Evolutionary conservation across 2,888 invertebrate species (phyloP).

Genomic region (Plusia festucae): DNA sequence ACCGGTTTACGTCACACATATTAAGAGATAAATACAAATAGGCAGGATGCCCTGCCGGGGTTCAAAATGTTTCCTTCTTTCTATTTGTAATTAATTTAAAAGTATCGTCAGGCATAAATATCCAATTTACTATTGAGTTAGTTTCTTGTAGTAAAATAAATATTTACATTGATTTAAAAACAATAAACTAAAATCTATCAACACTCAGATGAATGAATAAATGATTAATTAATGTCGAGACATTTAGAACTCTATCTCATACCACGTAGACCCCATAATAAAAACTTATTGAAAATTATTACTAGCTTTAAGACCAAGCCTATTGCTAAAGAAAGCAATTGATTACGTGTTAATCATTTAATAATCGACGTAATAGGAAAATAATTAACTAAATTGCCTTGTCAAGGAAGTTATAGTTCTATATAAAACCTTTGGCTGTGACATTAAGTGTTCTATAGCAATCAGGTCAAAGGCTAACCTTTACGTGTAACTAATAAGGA

Average conservation of each 20-base stretch:
- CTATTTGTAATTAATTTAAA: no score
- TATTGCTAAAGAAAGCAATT: slow-evolving; percentile 10
- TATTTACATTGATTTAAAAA: background rate
- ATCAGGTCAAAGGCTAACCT: slow-evolving; percentile 37
- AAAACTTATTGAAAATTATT: slow-evolving; percentile 6
- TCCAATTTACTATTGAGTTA: no score
- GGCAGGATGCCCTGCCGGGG: no score
- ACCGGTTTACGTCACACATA: background rate
- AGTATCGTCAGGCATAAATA: no score
- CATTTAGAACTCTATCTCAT: background rate
- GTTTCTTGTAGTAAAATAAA: background rate
- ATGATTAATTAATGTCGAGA: background rate
- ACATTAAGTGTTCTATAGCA: slow-evolving; percentile 46
- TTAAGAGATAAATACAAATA: no score
- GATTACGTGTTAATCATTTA: slow-evolving; percentile 15
- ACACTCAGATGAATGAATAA: background rate
- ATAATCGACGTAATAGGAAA: slow-evolving; percentile 15
- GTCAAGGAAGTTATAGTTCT: slow-evolving; percentile 31
- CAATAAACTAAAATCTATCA: background rate
- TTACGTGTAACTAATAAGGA: slow-evolving; percentile 43
- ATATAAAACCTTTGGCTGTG: slow-evolving; percentile 24
- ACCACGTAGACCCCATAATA: background rate
- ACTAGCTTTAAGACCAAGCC: background rate
- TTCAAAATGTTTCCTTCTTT: no score
- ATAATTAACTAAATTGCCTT: slow-evolving; percentile 33